Conservation (phyloP, 23 tunicate species). For the Trididemnum miniatum region DNA sequence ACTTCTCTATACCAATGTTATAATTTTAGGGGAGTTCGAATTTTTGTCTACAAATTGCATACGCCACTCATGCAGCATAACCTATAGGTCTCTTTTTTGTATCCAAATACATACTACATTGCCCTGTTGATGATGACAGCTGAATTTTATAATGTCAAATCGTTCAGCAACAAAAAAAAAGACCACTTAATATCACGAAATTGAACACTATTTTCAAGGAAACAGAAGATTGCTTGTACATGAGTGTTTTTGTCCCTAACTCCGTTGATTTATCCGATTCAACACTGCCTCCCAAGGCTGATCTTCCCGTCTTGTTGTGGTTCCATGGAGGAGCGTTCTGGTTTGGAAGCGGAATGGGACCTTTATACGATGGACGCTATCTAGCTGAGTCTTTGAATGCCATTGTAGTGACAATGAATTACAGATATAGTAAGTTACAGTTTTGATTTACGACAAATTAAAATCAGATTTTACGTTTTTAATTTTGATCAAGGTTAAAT, state of each 20-base stretch:
- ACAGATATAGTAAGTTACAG: slow-evolving; percentile 45
- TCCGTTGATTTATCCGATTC: slow-evolving; percentile 45
- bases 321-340: slow-evolving; percentile 80
- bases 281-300: slow-evolving; percentile 29
- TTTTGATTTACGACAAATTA: not conserved
- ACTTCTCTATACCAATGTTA: too few species aligned
- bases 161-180: too few species aligned
- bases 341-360: slow-evolving; percentile 64
- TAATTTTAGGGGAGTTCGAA: too few species aligned
- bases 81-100: too few species aligned
- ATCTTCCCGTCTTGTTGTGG: slow-evolving; percentile 55
- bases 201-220: slow-evolving; percentile 44
- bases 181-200: too few species aligned
- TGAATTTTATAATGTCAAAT: too few species aligned
- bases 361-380: slow-evolving; percentile 60
- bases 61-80: too few species aligned
- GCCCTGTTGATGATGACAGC: too few species aligned
- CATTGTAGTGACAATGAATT: slow-evolving; percentile 59
- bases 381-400: slow-evolving; percentile 45
- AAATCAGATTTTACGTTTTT: too few species aligned
- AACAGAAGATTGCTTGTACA: slow-evolving; percentile 62
- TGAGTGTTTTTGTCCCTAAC: slow-evolving; percentile 67
- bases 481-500: too few species aligned
- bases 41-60: too few species aligned
- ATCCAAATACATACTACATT: too few species aligned